Evolutionary conservation across 2,888 invertebrate genomes (phyloP).

Genomic region (Cremastinae sp.): DNA sequence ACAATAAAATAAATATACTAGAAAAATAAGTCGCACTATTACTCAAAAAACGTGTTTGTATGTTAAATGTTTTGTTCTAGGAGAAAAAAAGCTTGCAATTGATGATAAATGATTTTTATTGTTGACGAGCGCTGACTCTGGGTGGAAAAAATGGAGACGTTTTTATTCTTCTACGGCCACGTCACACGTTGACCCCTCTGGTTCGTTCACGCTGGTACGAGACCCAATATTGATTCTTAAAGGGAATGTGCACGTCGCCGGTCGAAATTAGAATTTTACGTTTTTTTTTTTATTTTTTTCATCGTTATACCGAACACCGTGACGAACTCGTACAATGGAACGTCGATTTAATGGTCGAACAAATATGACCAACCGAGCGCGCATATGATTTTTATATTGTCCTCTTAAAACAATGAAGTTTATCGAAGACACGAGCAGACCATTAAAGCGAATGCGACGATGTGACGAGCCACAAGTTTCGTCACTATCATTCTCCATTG

Average conservation of each 20-base stretch:
- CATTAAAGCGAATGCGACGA: conserved; percentile 39
- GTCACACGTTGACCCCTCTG: conserved; percentile 58
- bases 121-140: too few species aligned
- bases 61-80: too few species aligned
- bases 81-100: too few species aligned
- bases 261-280: conserved; percentile 6
- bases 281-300: conserved; percentile 1
- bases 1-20: conserved; percentile 17
- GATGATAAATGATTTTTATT: too few species aligned
- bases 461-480: not conserved
- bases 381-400: conserved; percentile 30
- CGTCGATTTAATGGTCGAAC: conserved; percentile 30
- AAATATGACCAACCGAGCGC: conserved; percentile 25
- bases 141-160: conserved; percentile 12
- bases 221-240: conserved; percentile 71
- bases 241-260: conserved; percentile 62
- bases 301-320: conserved; percentile 3
- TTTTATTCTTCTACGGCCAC: conserved; percentile 50
- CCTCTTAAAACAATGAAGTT: conserved; percentile 39
- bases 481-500: not conserved
- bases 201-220: conserved; percentile 50
- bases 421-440: conserved; percentile 6
- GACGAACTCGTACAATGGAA: conserved; percentile 14
- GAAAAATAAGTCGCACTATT: too few species aligned
- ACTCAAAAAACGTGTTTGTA: too few species aligned